A percentile compares a stretch with the other conserved stretches of the same genome.
phyloP scores from a whole-genome alignment of 2,888 invertebrate species.

The Augiades crinisus region DNA sequence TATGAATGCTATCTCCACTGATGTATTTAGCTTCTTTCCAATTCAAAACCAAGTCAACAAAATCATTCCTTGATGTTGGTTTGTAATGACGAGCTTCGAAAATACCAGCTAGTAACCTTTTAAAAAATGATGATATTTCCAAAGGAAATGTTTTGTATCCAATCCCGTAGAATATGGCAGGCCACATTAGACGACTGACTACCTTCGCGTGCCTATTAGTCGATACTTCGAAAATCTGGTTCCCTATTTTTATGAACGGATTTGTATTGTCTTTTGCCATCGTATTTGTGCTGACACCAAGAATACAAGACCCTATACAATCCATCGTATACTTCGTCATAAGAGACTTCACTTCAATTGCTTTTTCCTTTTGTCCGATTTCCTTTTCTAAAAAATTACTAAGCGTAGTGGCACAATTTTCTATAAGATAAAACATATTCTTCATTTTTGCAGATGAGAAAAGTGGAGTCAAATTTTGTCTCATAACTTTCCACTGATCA shows the following conservation, averaged over 20 bases:
- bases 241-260: constrained; percentile 42
- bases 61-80: constrained; percentile 45
- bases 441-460: constrained; percentile 61
- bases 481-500: constrained; percentile 51
- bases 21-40: constrained; percentile 43
- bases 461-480: constrained; percentile 55
- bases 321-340: constrained; percentile 53
- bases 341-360: constrained; percentile 40
- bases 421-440: constrained; percentile 57
- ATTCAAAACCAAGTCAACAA: constrained; percentile 48
- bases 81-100: constrained; percentile 43
- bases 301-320: constrained; percentile 49
- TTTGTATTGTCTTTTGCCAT: constrained; percentile 41
- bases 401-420: constrained; percentile 43
- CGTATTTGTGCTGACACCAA: constrained; percentile 50
- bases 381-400: constrained; percentile 45
- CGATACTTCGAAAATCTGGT: constrained; percentile 41
- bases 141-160: constrained; percentile 41
- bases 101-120: constrained; percentile 39
- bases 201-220: constrained; percentile 39
- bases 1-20: constrained; percentile 46
- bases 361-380: too few species aligned
- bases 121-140: constrained; percentile 42
- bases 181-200: constrained; percentile 45
- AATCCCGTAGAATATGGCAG: constrained; percentile 45